Percentiles rank a stretch among this genome's conserved stretches.
These are phyloP conservation scores for Drosophila leontia DNA, from an alignment of 1,140 invertebrate species.

Conservation along the genomic window DNA sequence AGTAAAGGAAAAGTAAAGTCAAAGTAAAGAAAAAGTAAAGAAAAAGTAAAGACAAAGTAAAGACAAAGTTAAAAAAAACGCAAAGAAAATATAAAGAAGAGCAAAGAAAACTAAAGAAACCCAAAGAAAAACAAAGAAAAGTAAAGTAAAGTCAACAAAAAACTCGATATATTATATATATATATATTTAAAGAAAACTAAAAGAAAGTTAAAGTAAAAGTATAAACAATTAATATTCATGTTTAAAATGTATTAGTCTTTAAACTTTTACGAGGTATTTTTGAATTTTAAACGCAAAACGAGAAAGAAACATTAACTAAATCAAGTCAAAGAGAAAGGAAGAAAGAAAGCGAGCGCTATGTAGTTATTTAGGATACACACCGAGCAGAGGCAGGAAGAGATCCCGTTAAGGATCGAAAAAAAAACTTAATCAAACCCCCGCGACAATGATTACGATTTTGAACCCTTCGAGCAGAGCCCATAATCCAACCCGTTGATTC, in stretches of 20 bases:
- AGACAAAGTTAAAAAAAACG: not conserved
- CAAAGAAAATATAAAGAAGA: too few relatives aligned
- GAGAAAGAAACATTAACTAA: conserved; percentile 33
- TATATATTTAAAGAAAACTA: conserved; percentile 36
- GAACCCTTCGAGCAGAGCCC: not conserved
- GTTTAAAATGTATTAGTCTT: conserved; percentile 76
- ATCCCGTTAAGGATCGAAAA: not conserved
- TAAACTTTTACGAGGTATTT: conserved; percentile 69
- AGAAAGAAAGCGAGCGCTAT: conserved; percentile 3
- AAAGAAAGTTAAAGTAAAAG: conserved; percentile 22
- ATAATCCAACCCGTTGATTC: conserved; percentile 7
- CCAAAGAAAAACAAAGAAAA: not conserved
- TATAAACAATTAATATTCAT: conserved; percentile 63
- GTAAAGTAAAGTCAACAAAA: conserved; percentile 5
- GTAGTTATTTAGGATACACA: conserved; percentile 29
- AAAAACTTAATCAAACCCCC: conserved; percentile 31
- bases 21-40: not conserved
- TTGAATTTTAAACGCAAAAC: conserved; percentile 61
- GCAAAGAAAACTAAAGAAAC: not conserved
- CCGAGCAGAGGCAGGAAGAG: conserved; percentile 8
- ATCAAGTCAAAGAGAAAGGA: not conserved
- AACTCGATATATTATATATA: conserved; percentile 31
- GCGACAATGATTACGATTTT: conserved; percentile 4
- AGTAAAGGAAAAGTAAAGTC: not conserved
- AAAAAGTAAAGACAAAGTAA: not conserved